phyloP scores from a whole-genome alignment of 2,113 vertebrate genomes.

The Anthoscopus minutus region DNA sequence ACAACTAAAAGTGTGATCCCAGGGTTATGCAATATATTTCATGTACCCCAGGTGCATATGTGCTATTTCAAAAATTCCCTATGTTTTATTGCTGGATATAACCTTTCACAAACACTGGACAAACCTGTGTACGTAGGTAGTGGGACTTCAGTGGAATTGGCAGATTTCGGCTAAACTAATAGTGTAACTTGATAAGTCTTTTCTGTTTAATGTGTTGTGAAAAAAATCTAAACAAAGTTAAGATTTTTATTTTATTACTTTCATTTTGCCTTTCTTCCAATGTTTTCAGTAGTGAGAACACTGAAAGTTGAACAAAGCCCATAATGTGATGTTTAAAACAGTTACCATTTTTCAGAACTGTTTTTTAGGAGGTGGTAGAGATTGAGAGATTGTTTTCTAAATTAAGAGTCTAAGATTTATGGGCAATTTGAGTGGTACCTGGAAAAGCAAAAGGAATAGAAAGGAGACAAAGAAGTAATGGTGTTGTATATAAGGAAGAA shows the following conservation, averaged over 20 bases:
- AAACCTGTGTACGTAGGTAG: background rate
- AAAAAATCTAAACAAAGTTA: slow-evolving; percentile 17
- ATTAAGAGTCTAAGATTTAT: slow-evolving; percentile 31
- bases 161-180: slow-evolving; percentile 1
- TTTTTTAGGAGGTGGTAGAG: slow-evolving; percentile 3
- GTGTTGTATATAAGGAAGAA: background rate
- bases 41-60: background rate
- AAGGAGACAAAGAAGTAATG: background rate
- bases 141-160: background rate
- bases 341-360: slow-evolving; percentile 1
- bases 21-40: background rate
- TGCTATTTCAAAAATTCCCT: background rate
- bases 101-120: background rate
- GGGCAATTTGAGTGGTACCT: slow-evolving; percentile 20
- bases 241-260: slow-evolving; percentile 15
- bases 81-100: background rate
- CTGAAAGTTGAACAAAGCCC: background rate
- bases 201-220: background rate
- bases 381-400: slow-evolving; percentile 29
- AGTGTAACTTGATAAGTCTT: background rate
- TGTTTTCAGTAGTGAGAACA: background rate
- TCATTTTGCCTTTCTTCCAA: background rate
- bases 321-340: background rate
- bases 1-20: background rate
- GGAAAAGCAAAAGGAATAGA: background rate